These are phyloP conservation scores for Moxostoma hubbsi DNA, from an alignment of 2,797 vertebrate genomes.

Conservation along the genomic window DNA sequence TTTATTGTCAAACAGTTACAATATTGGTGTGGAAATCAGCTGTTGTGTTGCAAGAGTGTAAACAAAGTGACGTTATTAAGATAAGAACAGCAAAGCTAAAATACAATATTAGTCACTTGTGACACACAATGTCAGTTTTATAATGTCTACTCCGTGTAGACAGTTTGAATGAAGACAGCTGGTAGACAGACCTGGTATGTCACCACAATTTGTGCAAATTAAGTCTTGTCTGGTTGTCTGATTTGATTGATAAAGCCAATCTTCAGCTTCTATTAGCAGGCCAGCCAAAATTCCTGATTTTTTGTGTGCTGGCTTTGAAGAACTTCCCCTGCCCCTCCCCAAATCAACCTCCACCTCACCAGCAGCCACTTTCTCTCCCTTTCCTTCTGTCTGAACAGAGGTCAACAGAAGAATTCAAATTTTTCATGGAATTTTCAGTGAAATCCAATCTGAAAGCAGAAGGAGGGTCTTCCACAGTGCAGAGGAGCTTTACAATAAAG, in stretches of 20 bases:
- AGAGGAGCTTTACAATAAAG: neutral
- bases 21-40: neutral
- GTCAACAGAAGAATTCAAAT: conserved; percentile 29
- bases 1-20: neutral
- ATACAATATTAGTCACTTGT: conserved; percentile 9
- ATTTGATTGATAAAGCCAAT: conserved; percentile 64
- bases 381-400: conserved; percentile 12
- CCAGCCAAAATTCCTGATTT: conserved; percentile 63
- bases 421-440: conserved; percentile 33
- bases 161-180: neutral
- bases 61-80: neutral
- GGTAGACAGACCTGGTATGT: neutral
- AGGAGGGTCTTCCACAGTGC: neutral
- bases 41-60: conserved; percentile 1
- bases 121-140: conserved; percentile 2
- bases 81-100: neutral
- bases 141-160: conserved; percentile 2
- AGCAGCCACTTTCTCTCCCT: neutral
- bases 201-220: conserved; percentile 57
- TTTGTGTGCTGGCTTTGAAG: conserved; percentile 21
- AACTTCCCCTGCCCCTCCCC: neutral
- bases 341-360: neutral
- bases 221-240: conserved; percentile 65
- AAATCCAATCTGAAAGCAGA: conserved; percentile 8
- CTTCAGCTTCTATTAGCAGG: conserved; percentile 49